Evolutionary conservation across 2,797 vertebrate genomes (phyloP), one percentile per base, ranked within the genome.

Genomic region (Apogon talboti): DNA sequence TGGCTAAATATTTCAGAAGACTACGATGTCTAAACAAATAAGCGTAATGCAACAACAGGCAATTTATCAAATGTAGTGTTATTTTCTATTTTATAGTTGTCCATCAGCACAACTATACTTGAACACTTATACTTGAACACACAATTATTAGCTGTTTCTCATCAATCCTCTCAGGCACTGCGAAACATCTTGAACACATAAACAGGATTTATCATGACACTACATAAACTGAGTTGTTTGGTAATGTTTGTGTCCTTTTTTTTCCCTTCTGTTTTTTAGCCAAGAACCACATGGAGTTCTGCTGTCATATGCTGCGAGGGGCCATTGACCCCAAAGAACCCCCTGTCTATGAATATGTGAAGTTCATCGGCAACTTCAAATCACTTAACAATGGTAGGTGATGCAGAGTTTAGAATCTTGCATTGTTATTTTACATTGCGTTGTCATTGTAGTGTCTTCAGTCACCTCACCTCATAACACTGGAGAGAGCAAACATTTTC

Each of bases 341-440:
- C 13, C 93, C 95, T 11, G 96, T 97, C 11, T 99, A 98, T 14
- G 97, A 99, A 92, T 95, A 96, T 65, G 97, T 99, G 79, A 98
- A 95, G 88, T 98, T 98, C 84, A 98, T 98, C 87, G 97, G 98
- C 90, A 98, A 98, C 91, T 99, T 99, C 91, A 99, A 98, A 87
- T 96, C 95, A 81, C 94, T 99, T 82, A 96, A 94, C 88, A 96
- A 95, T 54, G 95, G 97, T 98, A 81, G 95, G 86, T 79, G 18
- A 11, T 37, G 1, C 18, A 0, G 0, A 37, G 50, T 15, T 35
- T 10, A 30, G 28, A 15, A 28, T 28, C 24, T 28, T 28, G 6
- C 24, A 28, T 28, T 28, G 24, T 28, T 28, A 28, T 13, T 63
- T 66, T 61, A 54, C 60, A 78, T 92, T 86, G 98, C 98, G 95